Evolutionary conservation across 2,113 vertebrate species (phyloP).

Genomic region (Ophthalmolycus amberensis): DNA sequence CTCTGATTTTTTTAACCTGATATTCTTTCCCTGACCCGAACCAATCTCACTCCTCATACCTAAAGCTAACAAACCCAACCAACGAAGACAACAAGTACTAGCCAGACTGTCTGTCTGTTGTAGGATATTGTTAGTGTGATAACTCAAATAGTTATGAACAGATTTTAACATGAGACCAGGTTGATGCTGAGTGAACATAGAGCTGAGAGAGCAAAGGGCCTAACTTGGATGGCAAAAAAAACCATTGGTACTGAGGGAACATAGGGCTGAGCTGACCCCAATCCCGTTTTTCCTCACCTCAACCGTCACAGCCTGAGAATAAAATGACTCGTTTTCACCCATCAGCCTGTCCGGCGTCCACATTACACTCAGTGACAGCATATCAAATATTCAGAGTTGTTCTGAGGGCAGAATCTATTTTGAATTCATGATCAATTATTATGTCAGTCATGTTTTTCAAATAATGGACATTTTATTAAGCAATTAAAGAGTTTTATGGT

Average conservation of each 20-base stretch:
- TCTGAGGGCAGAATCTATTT: neutral
- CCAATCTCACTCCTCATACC: neutral
- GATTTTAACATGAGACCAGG: no score
- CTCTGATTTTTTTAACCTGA: neutral
- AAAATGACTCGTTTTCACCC: neutral
- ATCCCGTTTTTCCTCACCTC: no score
- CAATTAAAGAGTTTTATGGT: neutral
- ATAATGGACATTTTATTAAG: conserved; percentile 1
- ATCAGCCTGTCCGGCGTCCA: neutral
- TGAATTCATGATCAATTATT: neutral
- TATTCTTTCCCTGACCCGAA: neutral
- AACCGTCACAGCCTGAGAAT: neutral
- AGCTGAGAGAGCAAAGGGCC: no score
- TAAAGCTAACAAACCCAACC: neutral
- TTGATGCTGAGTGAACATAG: no score
- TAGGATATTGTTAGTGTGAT: neutral
- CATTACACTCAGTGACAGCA: neutral
- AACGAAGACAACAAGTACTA: no score
- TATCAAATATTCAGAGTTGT: neutral
- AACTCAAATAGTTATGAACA: neutral
- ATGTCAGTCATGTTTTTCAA: neutral
- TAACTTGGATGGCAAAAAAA: no score
- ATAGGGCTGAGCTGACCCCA: neutral
- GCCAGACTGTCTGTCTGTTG: neutral
- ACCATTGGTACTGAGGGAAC: no score